A percentile compares a stretch with the other conserved stretches of the same genome.
phyloP scores from a whole-genome alignment of 2,113 vertebrate species.

The Perca schrenkii region DNA sequence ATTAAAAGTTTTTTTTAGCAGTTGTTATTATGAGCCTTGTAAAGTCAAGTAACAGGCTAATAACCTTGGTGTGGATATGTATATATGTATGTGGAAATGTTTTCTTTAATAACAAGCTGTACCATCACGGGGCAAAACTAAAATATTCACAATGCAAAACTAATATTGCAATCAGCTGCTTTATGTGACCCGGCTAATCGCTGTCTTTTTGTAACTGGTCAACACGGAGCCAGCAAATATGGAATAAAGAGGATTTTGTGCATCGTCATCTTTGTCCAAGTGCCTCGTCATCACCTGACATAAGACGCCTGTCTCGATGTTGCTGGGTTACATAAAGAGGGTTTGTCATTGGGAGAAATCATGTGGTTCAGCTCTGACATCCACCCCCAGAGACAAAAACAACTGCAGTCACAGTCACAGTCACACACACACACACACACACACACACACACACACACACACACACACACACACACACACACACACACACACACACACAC shows the following conservation, averaged over 20 bases:
- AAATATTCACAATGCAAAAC: constrained; percentile 22
- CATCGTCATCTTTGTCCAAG: constrained; percentile 36
- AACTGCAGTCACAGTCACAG: constrained; percentile 57
- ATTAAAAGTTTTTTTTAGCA: constrained; percentile 19
- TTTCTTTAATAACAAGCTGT: constrained; percentile 25
- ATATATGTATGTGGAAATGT: neutral
- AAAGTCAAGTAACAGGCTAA: constrained; percentile 10
- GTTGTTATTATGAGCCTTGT: constrained; percentile 6
- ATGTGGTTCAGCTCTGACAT: constrained; percentile 59
- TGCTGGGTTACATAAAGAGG: constrained; percentile 57
- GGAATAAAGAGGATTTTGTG: constrained; percentile 43
- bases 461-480: constrained; percentile 19
- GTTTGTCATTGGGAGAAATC: constrained; percentile 66
- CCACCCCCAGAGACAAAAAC: constrained; percentile 30
- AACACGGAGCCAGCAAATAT: neutral
- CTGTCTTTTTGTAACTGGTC: neutral
- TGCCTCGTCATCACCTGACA: constrained; percentile 46
- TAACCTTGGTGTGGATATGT: constrained; percentile 4
- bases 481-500: constrained; percentile 1
- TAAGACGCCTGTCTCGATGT: constrained; percentile 36
- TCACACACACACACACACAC: constrained; percentile 4
- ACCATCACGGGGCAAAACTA: neutral
- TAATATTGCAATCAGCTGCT: constrained; percentile 36
- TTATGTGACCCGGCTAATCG: constrained; percentile 12
- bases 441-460: constrained; percentile 19